phyloP scores from a whole-genome alignment of 2,888 invertebrate species.

The Selenia dentaria region DNA sequence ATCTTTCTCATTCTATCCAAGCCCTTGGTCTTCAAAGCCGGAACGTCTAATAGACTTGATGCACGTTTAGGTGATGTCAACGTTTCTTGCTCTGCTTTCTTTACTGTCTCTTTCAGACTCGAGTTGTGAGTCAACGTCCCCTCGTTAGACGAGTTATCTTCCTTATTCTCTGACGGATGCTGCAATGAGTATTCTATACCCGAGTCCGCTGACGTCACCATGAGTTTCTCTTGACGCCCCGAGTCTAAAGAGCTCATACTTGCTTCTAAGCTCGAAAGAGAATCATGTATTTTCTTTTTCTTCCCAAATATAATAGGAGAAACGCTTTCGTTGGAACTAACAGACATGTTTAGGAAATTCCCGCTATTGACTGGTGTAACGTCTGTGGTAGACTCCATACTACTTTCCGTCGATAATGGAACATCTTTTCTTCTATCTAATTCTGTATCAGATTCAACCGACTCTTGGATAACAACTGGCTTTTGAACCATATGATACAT shows the following conservation, averaged over 20 bases:
- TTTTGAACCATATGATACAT: conserved; percentile 26
- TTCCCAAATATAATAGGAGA: conserved; percentile 76
- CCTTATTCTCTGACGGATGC: conserved; percentile 64
- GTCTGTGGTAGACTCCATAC: conserved; percentile 74
- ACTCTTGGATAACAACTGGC: conserved; percentile 51
- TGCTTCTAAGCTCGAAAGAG: conserved; percentile 76
- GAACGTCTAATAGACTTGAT: conserved; percentile 73
- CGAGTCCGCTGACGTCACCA: conserved; percentile 78
- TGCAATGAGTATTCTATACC: conserved; percentile 78
- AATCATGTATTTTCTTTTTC: conserved; percentile 71
- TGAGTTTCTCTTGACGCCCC: conserved; percentile 62
- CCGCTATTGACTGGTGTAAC: conserved; percentile 64
- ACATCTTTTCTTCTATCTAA: conserved; percentile 64
- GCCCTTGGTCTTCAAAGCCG: conserved; percentile 69
- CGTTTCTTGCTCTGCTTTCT: conserved; percentile 60
- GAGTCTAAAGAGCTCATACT: conserved; percentile 80
- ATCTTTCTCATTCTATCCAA: conserved; percentile 82
- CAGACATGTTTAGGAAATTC: conserved; percentile 66
- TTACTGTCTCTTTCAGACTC: conserved; percentile 64
- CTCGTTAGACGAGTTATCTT: conserved; percentile 76
- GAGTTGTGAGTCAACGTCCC: conserved; percentile 78
- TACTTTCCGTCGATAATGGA: conserved; percentile 66
- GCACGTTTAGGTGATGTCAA: conserved; percentile 69
- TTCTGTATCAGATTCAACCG: conserved; percentile 47
- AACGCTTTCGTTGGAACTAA: conserved; percentile 78